Evolutionary conservation across 2,113 vertebrate genomes (phyloP).

Genomic region (Etia nguti): DNA sequence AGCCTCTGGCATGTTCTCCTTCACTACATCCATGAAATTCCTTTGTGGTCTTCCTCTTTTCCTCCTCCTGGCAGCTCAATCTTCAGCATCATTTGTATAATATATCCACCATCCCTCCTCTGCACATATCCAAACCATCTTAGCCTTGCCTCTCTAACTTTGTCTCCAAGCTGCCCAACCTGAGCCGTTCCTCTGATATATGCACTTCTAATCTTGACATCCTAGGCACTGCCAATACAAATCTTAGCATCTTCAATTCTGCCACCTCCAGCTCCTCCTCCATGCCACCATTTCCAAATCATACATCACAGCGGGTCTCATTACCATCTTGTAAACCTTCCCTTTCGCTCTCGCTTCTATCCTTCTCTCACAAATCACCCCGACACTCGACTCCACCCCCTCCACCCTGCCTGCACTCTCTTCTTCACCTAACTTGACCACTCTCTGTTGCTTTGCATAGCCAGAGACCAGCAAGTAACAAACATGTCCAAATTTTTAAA

Average conservation of each 20-base stretch:
- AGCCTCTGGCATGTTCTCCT: background rate
- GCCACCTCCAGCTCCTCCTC: background rate
- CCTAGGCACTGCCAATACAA: background rate
- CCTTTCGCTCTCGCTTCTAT: background rate
- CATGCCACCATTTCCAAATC: background rate
- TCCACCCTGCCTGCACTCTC: background rate
- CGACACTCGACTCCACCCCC: background rate
- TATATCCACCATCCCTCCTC: background rate
- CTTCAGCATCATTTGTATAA: background rate
- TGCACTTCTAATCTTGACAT: background rate
- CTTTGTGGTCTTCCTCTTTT: background rate
- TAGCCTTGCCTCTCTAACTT: background rate
- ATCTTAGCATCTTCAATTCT: background rate
- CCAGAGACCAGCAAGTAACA: background rate
- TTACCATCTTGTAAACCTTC: background rate
- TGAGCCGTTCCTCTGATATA: background rate
- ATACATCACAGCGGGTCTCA: background rate
- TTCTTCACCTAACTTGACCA: background rate
- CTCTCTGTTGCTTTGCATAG: background rate
- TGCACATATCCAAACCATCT: background rate
- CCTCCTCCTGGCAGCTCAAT: background rate
- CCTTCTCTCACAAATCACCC: background rate
- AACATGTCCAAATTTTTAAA: background rate
- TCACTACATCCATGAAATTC: background rate
- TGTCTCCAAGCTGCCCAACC: background rate